Conservation (phyloP, 2,888 invertebrate species). For the Drosophila flavopinicola region DNA sequence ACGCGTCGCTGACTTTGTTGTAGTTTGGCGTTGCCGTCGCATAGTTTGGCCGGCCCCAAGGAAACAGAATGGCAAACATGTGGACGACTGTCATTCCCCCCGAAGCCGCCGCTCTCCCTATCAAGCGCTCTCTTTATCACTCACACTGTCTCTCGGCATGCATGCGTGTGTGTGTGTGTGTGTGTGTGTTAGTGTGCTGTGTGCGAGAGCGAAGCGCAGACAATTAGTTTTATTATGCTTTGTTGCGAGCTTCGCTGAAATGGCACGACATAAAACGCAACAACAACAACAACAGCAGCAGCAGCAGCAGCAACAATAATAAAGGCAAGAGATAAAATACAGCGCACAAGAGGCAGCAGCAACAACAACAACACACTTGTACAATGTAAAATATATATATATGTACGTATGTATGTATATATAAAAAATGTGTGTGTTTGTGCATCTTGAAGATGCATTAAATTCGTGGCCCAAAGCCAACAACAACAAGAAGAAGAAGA, state of each 20-base stretch:
- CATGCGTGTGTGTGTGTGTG: constrained; percentile 22
- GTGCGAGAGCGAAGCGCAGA: constrained; percentile 79
- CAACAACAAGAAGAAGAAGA: constrained; percentile 30
- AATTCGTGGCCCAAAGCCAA: constrained; percentile 70
- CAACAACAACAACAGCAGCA: constrained; percentile 39
- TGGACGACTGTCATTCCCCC: too few relatives aligned
- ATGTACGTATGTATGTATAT: constrained; percentile 9
- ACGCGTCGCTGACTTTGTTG: constrained; percentile 57
- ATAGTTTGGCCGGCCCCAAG: constrained; percentile 63
- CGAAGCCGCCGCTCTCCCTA: constrained; percentile 9
- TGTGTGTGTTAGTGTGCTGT: constrained; percentile 48
- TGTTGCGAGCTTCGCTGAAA: constrained; percentile 80
- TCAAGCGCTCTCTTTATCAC: constrained; percentile 10
- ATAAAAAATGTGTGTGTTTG: constrained; percentile 18
- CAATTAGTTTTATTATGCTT: constrained; percentile 81
- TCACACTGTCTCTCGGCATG: constrained; percentile 6
- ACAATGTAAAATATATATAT: constrained; percentile 31
- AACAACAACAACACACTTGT: constrained; percentile 49
- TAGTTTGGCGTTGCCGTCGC: constrained; percentile 41
- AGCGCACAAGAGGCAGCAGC: constrained; percentile 54
- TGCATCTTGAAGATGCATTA: constrained; percentile 77
- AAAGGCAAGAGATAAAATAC: constrained; percentile 57
- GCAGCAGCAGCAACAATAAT: constrained; percentile 23
- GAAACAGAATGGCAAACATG: constrained; percentile 76
- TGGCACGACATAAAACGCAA: constrained; percentile 77